These are phyloP conservation scores for Leptinotarsa lineolata DNA, from an alignment of 1,140 invertebrate species.

Conservation along the genomic window DNA sequence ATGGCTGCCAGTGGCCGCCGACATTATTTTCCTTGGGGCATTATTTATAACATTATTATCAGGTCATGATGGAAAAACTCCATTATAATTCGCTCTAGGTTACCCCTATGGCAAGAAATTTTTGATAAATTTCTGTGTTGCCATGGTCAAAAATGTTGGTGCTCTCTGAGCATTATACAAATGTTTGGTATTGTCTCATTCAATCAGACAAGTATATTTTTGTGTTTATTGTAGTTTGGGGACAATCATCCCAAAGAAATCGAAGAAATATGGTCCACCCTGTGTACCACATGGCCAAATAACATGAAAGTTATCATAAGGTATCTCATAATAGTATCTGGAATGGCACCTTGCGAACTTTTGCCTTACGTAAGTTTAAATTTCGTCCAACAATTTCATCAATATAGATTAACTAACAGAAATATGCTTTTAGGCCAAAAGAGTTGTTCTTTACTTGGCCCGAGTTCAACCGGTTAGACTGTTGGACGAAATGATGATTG, in stretches of 20 bases:
- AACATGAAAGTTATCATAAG: constrained; percentile 96
- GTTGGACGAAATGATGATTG: constrained; percentile 95
- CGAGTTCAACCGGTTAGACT: constrained; percentile 87
- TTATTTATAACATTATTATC: no score
- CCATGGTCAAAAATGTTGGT: no score
- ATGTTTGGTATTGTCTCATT: no score
- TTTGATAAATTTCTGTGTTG: no score
- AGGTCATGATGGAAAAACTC: no score
- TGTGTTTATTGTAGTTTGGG: constrained; percentile 74
- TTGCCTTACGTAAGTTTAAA: constrained; percentile 77
- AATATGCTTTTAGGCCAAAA: constrained; percentile 75
- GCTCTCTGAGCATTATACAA: no score
- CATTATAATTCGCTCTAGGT: no score
- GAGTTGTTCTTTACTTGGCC: constrained; percentile 91
- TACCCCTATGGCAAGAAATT: no score
- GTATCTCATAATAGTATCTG: constrained; percentile 96
- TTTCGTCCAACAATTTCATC: neutral
- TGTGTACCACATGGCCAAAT: constrained; percentile 94
- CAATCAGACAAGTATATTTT: no score
- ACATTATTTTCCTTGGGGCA: no score
- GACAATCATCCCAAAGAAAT: constrained; percentile 94
- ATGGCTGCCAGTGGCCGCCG: no score
- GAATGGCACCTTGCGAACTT: constrained; percentile 91
- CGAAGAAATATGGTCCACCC: constrained; percentile 92
- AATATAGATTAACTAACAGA: constrained; percentile 24